phyloP scores from a whole-genome alignment of 2,113 vertebrate genomes.

The Herpetotheres cachinnans region DNA sequence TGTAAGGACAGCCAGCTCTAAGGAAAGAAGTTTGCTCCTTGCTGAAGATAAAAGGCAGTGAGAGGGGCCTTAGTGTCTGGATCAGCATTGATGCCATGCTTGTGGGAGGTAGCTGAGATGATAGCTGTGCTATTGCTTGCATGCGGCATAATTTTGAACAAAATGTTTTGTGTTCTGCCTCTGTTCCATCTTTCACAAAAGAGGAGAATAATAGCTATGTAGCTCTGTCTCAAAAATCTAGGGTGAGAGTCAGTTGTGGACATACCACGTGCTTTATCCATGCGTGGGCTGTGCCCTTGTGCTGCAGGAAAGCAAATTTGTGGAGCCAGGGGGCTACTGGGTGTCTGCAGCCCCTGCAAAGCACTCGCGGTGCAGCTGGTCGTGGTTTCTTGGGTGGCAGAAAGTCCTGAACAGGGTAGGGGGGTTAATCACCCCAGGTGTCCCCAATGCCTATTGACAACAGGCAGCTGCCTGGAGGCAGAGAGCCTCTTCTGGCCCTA shows the following conservation, averaged over 20 bases:
- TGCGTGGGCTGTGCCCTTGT: fast-evolving
- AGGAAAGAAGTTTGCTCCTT: background rate
- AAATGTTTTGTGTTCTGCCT: background rate
- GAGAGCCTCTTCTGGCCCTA: background rate
- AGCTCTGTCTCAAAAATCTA: background rate
- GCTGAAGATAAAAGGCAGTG: background rate
- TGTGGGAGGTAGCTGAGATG: background rate
- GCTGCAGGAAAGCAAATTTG: background rate
- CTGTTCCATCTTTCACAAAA: background rate
- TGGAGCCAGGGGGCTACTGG: background rate
- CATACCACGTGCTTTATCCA: background rate
- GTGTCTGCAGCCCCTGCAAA: background rate
- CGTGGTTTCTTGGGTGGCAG: background rate
- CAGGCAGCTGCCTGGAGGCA: background rate
- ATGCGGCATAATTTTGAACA: background rate
- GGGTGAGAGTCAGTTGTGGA: background rate
- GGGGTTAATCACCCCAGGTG: fast-evolving
- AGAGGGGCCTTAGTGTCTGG: background rate
- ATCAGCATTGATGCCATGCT: background rate
- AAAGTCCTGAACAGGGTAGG: background rate
- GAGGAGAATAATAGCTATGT: background rate
- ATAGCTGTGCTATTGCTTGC: background rate
- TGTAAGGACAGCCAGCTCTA: background rate
- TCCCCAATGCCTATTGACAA: background rate
- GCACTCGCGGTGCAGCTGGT: fast-evolving